phyloP scores from a whole-genome alignment of 2,113 vertebrate genomes.

The Zingel zingel region DNA sequence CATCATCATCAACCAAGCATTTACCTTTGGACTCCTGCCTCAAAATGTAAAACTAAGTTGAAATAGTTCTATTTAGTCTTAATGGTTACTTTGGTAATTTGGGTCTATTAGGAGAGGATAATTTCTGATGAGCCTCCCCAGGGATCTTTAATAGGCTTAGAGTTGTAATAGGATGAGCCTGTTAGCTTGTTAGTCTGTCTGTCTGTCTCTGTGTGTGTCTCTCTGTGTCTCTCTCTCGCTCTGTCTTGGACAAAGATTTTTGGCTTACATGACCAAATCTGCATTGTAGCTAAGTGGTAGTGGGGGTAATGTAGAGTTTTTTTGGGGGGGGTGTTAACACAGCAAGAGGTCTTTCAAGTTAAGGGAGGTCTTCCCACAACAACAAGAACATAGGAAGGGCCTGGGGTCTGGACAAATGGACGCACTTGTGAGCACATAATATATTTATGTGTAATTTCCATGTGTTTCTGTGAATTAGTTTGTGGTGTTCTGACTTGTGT shows the following conservation, averaged over 20 bases:
- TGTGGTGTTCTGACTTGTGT: too few species aligned
- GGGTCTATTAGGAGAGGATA: constrained; percentile 37
- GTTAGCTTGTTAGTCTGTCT: constrained; percentile 38
- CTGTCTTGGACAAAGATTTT: constrained; percentile 53
- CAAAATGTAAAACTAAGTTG: constrained; percentile 30
- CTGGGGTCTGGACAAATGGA: background rate
- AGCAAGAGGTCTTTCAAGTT: constrained; percentile 7
- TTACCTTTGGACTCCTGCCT: constrained; percentile 25
- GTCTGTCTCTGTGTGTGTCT: constrained; percentile 11
- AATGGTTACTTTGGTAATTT: constrained; percentile 31
- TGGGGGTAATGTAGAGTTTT: background rate
- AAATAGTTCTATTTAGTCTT: constrained; percentile 17
- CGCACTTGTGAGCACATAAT: too few species aligned
- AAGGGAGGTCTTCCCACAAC: background rate
- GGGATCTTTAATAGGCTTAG: constrained; percentile 49
- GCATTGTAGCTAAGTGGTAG: background rate
- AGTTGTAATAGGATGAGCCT: constrained; percentile 48
- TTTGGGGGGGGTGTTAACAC: background rate
- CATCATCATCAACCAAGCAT: constrained; percentile 37
- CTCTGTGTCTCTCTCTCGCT: background rate
- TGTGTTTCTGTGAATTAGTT: too few species aligned
- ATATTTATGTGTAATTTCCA: too few species aligned
- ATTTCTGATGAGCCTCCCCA: constrained; percentile 26
- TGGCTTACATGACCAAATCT: constrained; percentile 51
- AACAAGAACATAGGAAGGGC: constrained; percentile 17